Evolutionary conservation across 2,797 vertebrate species (phyloP).

Genomic region (Oryzias dopingdopingensis): DNA sequence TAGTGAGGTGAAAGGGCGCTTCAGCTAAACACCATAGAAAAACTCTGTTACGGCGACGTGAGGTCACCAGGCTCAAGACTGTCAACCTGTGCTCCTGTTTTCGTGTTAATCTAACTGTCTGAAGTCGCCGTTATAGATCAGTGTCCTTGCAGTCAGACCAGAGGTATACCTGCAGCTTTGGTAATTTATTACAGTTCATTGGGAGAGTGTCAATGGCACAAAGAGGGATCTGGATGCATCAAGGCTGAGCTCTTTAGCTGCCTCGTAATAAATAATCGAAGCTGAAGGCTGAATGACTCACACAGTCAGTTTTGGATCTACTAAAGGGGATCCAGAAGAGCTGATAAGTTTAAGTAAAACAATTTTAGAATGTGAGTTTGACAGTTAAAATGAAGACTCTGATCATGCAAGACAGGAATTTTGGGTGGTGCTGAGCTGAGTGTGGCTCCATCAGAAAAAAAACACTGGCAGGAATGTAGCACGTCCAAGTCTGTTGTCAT

Average conservation of each 20-base stretch:
- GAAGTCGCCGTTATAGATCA: constrained; percentile 57
- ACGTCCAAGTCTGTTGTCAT: too few relatives aligned
- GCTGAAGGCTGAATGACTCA: too few relatives aligned
- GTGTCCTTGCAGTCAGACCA: constrained; percentile 34
- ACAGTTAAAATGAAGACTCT: too few relatives aligned
- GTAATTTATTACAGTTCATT: constrained; percentile 38
- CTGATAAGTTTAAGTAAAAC: too few relatives aligned
- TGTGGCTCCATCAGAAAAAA: too few relatives aligned
- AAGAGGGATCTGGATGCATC: constrained; percentile 10
- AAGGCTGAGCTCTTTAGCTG: constrained; percentile 1
- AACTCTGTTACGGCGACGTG: constrained; percentile 60
- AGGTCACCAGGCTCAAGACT: constrained; percentile 42
- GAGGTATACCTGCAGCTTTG: constrained; percentile 37
- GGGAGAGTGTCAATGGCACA: constrained; percentile 16
- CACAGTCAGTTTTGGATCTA: too few relatives aligned
- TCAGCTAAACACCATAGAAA: constrained; percentile 46
- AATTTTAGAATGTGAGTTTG: too few relatives aligned
- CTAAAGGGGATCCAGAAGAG: too few relatives aligned
- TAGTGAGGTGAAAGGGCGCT: constrained; percentile 56
- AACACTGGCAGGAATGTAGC: too few relatives aligned
- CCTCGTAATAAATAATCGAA: too few relatives aligned
- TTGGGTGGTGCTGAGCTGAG: too few relatives aligned
- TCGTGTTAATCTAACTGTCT: constrained; percentile 11
- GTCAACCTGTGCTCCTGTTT: constrained; percentile 29
- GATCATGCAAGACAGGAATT: too few relatives aligned